A percentile compares a stretch with the other conserved stretches of the same genome.
phyloP scores from a whole-genome alignment of 2,797 vertebrate genomes.

The Chiroxiphia lanceolata region DNA sequence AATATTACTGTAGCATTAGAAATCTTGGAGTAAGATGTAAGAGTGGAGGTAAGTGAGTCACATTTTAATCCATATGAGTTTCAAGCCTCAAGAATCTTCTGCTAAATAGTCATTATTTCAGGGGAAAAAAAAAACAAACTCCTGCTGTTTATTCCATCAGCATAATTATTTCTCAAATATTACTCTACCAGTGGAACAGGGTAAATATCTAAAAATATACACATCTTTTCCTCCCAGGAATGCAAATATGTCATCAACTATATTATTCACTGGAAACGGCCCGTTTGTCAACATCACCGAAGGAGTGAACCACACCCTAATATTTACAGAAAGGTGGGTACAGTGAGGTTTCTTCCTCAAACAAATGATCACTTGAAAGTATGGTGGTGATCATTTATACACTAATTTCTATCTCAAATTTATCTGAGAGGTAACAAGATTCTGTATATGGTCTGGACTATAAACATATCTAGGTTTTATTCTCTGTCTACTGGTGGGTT shows the following conservation, averaged over 20 bases:
- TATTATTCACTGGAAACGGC: constrained; percentile 58
- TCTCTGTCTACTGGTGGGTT: neutral
- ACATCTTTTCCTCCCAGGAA: constrained; percentile 67
- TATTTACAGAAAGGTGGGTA: constrained; percentile 79
- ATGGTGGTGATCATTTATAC: neutral
- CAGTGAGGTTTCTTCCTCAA: neutral
- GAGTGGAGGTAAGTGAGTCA: neutral
- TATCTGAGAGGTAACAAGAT: neutral
- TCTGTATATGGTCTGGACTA: neutral
- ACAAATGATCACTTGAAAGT: neutral
- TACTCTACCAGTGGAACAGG: neutral
- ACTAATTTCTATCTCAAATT: neutral
- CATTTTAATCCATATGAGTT: neutral
- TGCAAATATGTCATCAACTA: constrained; percentile 54
- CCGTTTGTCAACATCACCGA: constrained; percentile 76
- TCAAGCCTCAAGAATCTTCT: neutral
- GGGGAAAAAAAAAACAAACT: accelerated
- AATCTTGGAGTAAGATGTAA: neutral
- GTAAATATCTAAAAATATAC: neutral
- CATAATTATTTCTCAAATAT: neutral
- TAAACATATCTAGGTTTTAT: neutral
- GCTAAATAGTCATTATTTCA: neutral
- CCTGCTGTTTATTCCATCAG: neutral
- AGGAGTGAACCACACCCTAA: constrained; percentile 68
- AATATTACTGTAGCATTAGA: neutral